Evolutionary conservation across 1,140 invertebrate genomes (phyloP).

Genomic region (Nixonia krombeini): DNA sequence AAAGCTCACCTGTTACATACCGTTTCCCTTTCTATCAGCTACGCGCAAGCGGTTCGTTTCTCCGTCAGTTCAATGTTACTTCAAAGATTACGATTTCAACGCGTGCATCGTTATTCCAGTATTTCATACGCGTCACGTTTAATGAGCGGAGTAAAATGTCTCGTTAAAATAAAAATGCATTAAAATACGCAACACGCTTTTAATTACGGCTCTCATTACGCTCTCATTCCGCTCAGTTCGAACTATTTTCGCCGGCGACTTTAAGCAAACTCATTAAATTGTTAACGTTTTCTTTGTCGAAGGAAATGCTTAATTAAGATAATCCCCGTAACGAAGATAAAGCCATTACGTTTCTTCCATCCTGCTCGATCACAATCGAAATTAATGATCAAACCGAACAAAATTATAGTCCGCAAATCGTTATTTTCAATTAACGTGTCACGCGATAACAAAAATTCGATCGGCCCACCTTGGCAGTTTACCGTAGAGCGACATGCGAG

Average conservation of each 20-base stretch:
- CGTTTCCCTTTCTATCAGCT: not conserved
- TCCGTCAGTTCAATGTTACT: not conserved
- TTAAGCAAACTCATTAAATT: not conserved
- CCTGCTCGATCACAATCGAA: too few relatives aligned
- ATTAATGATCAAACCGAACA: too few relatives aligned
- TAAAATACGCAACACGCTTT: not conserved
- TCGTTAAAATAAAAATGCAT: not conserved
- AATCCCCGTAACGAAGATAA: too few relatives aligned
- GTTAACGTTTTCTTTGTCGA: constrained; percentile 1
- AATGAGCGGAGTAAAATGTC: not conserved
- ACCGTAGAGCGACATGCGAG: too few relatives aligned
- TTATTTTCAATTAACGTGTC: too few relatives aligned
- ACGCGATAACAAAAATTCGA: too few relatives aligned
- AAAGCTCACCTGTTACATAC: not conserved
- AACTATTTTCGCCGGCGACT: not conserved
- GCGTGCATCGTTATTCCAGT: not conserved
- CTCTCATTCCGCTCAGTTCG: too few relatives aligned
- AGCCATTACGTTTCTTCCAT: too few relatives aligned
- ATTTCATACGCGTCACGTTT: not conserved
- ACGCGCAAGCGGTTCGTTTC: not conserved
- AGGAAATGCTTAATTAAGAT: too few relatives aligned
- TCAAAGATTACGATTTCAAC: not conserved
- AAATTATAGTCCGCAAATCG: too few relatives aligned
- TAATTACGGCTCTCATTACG: not conserved
- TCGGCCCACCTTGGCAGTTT: too few relatives aligned